phyloP scores from a whole-genome alignment of 2,888 invertebrate species.

The Antheraea yamamai region DNA sequence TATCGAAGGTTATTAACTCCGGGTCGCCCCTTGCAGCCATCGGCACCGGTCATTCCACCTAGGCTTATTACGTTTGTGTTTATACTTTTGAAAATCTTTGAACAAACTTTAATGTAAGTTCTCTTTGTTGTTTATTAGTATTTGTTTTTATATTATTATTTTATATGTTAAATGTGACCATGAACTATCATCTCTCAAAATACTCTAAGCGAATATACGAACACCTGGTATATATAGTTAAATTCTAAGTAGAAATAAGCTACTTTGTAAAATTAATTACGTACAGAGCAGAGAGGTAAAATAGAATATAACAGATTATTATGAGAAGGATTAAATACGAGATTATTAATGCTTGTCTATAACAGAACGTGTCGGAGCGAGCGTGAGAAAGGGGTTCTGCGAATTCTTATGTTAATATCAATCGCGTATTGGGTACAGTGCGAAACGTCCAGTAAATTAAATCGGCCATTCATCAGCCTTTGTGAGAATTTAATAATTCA shows the following conservation, averaged over 20 bases:
- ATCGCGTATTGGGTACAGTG: conserved; percentile 63
- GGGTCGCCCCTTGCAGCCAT: too few relatives aligned
- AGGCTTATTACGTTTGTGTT: too few relatives aligned
- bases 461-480: conserved; percentile 56
- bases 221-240: too few relatives aligned
- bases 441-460: conserved; percentile 50
- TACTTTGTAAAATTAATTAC: conserved; percentile 33
- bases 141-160: too few relatives aligned
- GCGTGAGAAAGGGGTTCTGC: conserved; percentile 65
- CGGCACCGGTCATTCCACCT: too few relatives aligned
- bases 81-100: too few relatives aligned
- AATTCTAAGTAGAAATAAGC: neutral
- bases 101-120: too few relatives aligned
- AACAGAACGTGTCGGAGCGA: conserved; percentile 43
- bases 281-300: conserved; percentile 27
- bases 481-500: conserved; percentile 65
- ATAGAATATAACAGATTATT: conserved; percentile 42
- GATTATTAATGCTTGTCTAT: conserved; percentile 40
- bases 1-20: too few relatives aligned
- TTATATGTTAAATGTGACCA: too few relatives aligned
- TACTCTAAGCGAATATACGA: too few relatives aligned
- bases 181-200: too few relatives aligned
- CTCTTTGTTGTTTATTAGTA: too few relatives aligned
- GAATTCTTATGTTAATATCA: conserved; percentile 72
- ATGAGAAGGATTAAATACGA: conserved; percentile 33